A percentile compares a stretch with the other conserved stretches of the same genome.
Evolutionary conservation across 1,140 invertebrate genomes (phyloP).

Genomic region (Onthophagus taurus): DNA sequence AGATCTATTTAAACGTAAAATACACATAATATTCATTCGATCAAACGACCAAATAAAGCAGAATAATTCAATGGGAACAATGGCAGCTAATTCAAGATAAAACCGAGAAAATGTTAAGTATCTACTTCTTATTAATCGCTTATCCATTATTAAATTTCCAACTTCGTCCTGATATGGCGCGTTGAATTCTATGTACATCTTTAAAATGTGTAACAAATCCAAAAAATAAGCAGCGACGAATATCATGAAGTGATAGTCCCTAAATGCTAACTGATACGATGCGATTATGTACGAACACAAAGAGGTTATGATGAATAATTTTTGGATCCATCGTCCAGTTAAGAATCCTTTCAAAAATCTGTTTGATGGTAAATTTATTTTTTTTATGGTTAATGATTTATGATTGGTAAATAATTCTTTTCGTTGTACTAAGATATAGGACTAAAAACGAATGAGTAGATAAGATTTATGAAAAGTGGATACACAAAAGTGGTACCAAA

Average conservation of each 20-base stretch:
- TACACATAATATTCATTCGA: background rate
- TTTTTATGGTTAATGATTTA: background rate
- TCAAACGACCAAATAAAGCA: background rate
- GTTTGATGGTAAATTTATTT: too few species aligned
- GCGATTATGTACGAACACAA: conserved; percentile 1
- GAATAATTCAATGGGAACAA: background rate
- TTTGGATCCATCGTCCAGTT: background rate
- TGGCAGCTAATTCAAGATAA: conserved; percentile 6
- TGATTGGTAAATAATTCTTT: background rate
- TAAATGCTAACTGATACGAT: conserved; percentile 11
- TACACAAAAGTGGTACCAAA: background rate
- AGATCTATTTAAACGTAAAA: conserved; percentile 9
- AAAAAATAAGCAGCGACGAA: conserved; percentile 5
- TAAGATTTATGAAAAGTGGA: background rate
- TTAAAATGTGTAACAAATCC: conserved; percentile 3
- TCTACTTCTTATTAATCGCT: background rate
- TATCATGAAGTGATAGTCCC: background rate
- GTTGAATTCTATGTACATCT: conserved; percentile 8
- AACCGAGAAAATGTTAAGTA: background rate
- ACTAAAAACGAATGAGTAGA: background rate
- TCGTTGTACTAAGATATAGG: background rate
- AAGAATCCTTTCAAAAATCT: too few species aligned
- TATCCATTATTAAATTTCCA: background rate
- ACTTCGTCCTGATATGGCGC: background rate
- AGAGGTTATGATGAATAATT: background rate